Evolutionary conservation across 2,797 vertebrate genomes (phyloP).

Genomic region (Cyclura pinguis): DNA sequence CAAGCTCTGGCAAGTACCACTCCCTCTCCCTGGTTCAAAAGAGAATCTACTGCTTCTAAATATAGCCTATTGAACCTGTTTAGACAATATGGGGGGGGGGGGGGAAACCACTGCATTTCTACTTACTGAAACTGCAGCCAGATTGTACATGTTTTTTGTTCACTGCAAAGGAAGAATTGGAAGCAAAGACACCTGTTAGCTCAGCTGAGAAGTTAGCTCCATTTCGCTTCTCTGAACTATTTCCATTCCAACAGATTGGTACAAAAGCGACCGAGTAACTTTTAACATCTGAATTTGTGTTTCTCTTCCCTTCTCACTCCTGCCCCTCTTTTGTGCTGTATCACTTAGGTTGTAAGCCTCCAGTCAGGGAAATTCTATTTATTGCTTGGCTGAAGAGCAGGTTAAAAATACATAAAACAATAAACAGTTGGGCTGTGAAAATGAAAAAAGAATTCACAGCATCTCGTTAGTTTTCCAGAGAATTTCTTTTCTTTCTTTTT

Average conservation of each 20-base stretch:
- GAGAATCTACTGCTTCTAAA: too few relatives aligned
- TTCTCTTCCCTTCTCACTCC: background rate
- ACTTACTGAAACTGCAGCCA: background rate
- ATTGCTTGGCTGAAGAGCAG: background rate
- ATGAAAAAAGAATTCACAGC: background rate
- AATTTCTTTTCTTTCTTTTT: too few relatives aligned
- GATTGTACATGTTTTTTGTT: background rate
- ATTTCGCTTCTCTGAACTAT: background rate
- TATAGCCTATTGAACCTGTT: too few relatives aligned
- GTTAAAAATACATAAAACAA: background rate
- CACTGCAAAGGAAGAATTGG: background rate
- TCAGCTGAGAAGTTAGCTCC: too few relatives aligned
- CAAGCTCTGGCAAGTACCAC: too few relatives aligned
- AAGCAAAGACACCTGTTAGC: background rate
- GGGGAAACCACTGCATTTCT: background rate
- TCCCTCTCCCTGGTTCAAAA: background rate
- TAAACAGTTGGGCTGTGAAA: background rate
- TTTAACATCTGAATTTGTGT: background rate
- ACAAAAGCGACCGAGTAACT: background rate
- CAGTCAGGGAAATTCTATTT: background rate
- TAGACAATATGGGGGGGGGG: too few relatives aligned
- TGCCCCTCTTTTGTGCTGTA: background rate
- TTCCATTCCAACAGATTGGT: background rate
- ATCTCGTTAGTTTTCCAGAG: background rate
- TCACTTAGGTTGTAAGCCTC: too few relatives aligned